phyloP scores from a whole-genome alignment of 2,113 vertebrate species.

The Henicopernis longicauda region DNA sequence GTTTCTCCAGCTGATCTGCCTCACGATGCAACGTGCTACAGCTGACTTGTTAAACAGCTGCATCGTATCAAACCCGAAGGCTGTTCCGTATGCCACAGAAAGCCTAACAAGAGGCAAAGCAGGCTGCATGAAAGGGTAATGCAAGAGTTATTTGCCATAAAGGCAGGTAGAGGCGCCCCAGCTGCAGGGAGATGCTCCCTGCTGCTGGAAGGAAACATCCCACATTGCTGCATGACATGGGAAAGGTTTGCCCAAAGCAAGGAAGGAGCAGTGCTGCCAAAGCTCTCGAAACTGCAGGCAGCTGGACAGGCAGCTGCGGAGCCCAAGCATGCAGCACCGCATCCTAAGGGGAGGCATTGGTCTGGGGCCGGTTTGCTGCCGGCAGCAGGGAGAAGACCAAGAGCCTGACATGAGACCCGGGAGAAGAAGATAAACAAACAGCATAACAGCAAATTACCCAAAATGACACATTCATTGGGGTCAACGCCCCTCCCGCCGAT shows the following conservation, averaged over 20 bases:
- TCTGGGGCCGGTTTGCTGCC: neutral
- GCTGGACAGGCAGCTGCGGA: neutral
- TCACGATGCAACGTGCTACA: neutral
- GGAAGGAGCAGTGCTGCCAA: neutral
- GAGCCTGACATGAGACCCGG: rapidly evolving
- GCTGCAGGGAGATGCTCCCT: neutral
- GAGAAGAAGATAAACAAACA: neutral
- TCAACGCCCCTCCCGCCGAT: neutral
- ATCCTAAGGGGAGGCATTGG: neutral
- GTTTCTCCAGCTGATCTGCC: slow-evolving; percentile 31
- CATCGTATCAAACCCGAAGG: slow-evolving; percentile 39
- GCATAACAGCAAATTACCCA: neutral
- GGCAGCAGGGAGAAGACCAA: neutral
- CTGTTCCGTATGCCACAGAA: slow-evolving; percentile 19
- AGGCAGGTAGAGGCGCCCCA: slow-evolving; percentile 50
- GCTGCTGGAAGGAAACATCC: neutral
- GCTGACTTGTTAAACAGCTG: slow-evolving; percentile 58
- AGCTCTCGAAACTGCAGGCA: neutral
- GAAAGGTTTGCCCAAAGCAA: neutral
- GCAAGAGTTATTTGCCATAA: slow-evolving; percentile 37
- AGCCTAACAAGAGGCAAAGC: slow-evolving; percentile 27
- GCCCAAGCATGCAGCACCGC: neutral
- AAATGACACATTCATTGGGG: neutral
- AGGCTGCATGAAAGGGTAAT: slow-evolving; percentile 45
- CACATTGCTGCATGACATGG: neutral